A percentile compares a stretch with the other conserved stretches of the same genome.
Evolutionary conservation across 2,113 vertebrate genomes (phyloP).

Genomic region (Carassius carassius): DNA sequence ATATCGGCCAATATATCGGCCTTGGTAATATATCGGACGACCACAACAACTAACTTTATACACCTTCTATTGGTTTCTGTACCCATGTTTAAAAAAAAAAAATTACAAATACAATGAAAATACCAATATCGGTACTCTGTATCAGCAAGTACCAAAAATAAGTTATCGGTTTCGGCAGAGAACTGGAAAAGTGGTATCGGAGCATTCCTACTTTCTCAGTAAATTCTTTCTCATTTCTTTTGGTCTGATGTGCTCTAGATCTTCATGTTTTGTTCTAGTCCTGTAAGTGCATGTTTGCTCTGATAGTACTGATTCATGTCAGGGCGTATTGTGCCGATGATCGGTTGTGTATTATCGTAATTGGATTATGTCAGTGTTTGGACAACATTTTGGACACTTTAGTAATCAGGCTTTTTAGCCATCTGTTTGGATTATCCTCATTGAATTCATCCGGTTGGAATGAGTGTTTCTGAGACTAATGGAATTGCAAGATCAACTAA

Average conservation of each 20-base stretch:
- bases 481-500: not conserved
- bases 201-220: too few relatives aligned
- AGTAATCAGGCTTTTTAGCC: not conserved
- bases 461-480: constrained; percentile 9
- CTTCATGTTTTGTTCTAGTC: not conserved
- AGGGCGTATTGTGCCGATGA: not conserved
- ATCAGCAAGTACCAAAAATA: too few relatives aligned
- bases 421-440: constrained; percentile 4
- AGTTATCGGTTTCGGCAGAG: too few relatives aligned
- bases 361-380: constrained; percentile 16
- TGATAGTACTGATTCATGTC: not conserved
- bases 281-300: not conserved
- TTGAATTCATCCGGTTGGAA: constrained; percentile 17
- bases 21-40: too few relatives aligned
- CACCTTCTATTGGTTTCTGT: too few relatives aligned
- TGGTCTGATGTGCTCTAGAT: not conserved
- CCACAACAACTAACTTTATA: too few relatives aligned
- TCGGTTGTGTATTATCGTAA: not conserved
- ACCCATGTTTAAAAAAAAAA: too few relatives aligned
- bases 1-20: too few relatives aligned
- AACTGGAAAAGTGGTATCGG: too few relatives aligned
- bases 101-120: too few relatives aligned
- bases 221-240: too few relatives aligned
- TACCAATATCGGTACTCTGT: too few relatives aligned
- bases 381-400: not conserved